Percentiles rank a stretch among this genome's conserved stretches.
Evolutionary conservation across 2,797 vertebrate genomes (phyloP).

Genomic region (Hyperoplus lanceolatus): DNA sequence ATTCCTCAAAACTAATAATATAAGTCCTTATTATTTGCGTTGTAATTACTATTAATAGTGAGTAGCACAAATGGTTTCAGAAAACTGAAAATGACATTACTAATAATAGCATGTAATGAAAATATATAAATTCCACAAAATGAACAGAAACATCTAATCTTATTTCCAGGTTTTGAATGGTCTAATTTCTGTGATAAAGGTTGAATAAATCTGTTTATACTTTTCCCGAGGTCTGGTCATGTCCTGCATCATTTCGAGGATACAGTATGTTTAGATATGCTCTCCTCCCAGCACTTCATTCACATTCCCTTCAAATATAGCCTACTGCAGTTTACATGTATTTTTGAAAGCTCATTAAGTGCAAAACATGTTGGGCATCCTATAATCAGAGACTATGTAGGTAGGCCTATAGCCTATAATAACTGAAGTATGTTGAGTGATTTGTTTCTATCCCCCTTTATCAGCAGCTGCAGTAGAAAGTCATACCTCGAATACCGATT

Average conservation of each 20-base stretch:
- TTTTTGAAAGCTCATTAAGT: neutral
- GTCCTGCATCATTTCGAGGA: neutral
- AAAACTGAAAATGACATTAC: neutral
- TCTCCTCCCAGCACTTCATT: neutral
- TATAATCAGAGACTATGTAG: neutral
- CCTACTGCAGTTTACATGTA: neutral
- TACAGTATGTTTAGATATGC: conserved; percentile 6
- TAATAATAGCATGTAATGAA: neutral
- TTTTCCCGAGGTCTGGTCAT: neutral
- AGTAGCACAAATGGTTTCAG: neutral
- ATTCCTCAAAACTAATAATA: too few relatives aligned
- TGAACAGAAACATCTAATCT: neutral
- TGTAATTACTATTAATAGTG: neutral
- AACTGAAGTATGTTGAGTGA: neutral
- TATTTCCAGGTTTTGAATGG: neutral
- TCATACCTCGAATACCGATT: neutral
- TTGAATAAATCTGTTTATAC: neutral
- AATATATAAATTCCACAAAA: neutral
- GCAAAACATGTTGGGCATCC: neutral
- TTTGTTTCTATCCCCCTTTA: neutral
- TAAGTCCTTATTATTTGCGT: neutral
- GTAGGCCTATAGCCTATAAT: neutral
- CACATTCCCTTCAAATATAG: neutral
- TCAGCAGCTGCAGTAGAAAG: conserved; percentile 10
- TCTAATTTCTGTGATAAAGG: neutral